Evolutionary conservation across 2,888 invertebrate genomes (phyloP), one percentile per base, ranked within the genome.

Genomic region (Patella caerulea): DNA sequence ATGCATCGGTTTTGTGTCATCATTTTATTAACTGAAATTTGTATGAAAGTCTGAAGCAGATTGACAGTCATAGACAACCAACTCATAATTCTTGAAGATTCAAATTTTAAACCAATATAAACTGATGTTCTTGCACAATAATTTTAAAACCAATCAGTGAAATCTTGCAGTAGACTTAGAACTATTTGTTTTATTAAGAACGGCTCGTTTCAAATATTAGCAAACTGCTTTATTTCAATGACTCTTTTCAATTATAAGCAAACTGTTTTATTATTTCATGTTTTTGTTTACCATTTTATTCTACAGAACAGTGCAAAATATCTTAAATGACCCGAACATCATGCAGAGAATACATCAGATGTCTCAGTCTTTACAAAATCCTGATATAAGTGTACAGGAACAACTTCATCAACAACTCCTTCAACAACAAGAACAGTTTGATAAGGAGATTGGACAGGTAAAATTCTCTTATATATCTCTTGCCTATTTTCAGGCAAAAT

Each of bases 291-390:
- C 74, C 54, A 17, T 74, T 65, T 11, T 24, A 52, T 81, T 81
- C 14, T 81, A 45, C 45, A 86, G 86, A 19, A 83, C 83, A 78
- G 86, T 86, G 55, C 88, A 86, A 81, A 88, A 83, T 73, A 93
- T 96, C 85, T 91, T 97, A 76, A 95, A 95, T 75, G 96, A 97
- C 92, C 96, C 96, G 0, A 96, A 97, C 92, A 95, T 98, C 71
- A 93, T 98, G 91, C 94, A 97, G 77, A 97, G 98, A 88, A 93
- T 98, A 73, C 97, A 98, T 88, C 94, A 92, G 81, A 91, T 92
- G 88, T 91, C 92, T 55, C 90, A 91, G 78, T 91, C 91, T 5
- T 85, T 91, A 73, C 91, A 89, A 82, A 89, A 89, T 78, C 78
- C 83, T 17, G 88, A 89, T 76, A 78, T 89, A 65, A 82, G 81